phyloP scores from a whole-genome alignment of 2,797 vertebrate genomes.

The Chloroceryle amazona region DNA sequence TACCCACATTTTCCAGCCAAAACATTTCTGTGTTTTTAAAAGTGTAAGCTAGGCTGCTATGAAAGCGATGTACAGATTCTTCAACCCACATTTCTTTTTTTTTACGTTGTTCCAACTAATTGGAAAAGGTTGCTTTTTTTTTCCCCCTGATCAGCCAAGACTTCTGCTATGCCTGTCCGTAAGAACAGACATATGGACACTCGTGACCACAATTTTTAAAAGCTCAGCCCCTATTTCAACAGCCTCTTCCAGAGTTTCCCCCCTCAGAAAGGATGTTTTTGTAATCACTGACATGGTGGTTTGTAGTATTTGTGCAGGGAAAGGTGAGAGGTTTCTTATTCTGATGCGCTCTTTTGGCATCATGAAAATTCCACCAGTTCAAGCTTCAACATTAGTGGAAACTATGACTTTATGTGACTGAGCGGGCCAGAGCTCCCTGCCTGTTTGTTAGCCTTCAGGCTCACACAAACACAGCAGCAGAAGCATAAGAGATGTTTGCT shows the following conservation, averaged over 20 bases:
- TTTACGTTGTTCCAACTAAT: neutral
- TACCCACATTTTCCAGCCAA: neutral
- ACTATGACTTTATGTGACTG: slow-evolving; percentile 55
- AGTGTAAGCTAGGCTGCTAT: neutral
- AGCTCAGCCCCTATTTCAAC: neutral
- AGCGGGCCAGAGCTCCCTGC: slow-evolving; percentile 52
- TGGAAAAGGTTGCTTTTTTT: neutral
- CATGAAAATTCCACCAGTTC: slow-evolving; percentile 40
- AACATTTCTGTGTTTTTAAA: neutral
- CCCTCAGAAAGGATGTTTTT: neutral
- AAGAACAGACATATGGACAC: neutral
- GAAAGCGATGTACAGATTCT: neutral
- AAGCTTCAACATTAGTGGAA: slow-evolving; percentile 23
- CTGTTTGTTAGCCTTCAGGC: slow-evolving; percentile 69
- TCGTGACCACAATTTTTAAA: neutral
- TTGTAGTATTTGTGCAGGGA: slow-evolving; percentile 11
- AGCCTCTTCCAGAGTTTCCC: neutral
- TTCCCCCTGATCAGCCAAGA: accelerated
- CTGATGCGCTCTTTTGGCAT: neutral
- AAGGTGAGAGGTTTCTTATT: slow-evolving; percentile 51
- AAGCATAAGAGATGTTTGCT: slow-evolving; percentile 70
- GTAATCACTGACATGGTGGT: neutral
- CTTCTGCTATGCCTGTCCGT: neutral
- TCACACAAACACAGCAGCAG: slow-evolving; percentile 58
- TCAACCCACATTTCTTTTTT: neutral